Evolutionary conservation across 2,888 invertebrate genomes (phyloP).

Genomic region (Epiperipatus broadwayi): DNA sequence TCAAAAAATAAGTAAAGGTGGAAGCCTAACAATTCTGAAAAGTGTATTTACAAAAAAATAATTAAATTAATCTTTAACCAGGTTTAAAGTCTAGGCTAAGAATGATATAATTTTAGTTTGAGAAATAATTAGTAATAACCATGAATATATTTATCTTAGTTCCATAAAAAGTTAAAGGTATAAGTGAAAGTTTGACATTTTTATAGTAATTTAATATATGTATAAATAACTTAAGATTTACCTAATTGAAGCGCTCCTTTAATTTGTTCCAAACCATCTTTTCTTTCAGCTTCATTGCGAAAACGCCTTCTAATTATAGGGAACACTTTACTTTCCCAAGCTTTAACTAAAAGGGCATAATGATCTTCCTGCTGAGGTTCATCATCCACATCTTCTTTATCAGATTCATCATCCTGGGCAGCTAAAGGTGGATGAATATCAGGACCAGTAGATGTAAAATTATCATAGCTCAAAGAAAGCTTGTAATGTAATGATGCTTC

Average conservation of each 20-base stretch:
- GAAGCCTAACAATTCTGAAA: too few relatives aligned
- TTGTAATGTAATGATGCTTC: conserved; percentile 23
- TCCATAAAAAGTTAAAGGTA: too few relatives aligned
- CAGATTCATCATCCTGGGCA: conserved; percentile 23
- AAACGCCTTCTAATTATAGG: conserved; percentile 28
- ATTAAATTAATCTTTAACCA: too few relatives aligned
- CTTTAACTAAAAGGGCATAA: conserved; percentile 27
- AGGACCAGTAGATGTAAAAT: conserved; percentile 24
- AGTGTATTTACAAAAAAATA: too few relatives aligned
- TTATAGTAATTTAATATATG: too few relatives aligned
- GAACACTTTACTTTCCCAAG: conserved; percentile 30
- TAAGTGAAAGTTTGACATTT: too few relatives aligned
- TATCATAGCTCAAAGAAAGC: conserved; percentile 23
- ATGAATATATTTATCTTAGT: too few relatives aligned
- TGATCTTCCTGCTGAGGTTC: conserved; percentile 24
- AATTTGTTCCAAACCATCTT: conserved; percentile 30
- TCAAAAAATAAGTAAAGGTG: too few relatives aligned
- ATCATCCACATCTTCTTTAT: conserved; percentile 25
- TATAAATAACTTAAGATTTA: conserved; percentile 14
- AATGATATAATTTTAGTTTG: too few relatives aligned
- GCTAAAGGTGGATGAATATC: conserved; percentile 19
- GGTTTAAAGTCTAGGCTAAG: too few relatives aligned
- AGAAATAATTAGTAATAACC: too few relatives aligned
- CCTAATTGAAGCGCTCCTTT: conserved; percentile 28
- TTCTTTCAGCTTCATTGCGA: conserved; percentile 29